These are phyloP conservation scores for Lutraria lutraria DNA, from an alignment of 2,888 invertebrate genomes.

Conservation along the genomic window DNA sequence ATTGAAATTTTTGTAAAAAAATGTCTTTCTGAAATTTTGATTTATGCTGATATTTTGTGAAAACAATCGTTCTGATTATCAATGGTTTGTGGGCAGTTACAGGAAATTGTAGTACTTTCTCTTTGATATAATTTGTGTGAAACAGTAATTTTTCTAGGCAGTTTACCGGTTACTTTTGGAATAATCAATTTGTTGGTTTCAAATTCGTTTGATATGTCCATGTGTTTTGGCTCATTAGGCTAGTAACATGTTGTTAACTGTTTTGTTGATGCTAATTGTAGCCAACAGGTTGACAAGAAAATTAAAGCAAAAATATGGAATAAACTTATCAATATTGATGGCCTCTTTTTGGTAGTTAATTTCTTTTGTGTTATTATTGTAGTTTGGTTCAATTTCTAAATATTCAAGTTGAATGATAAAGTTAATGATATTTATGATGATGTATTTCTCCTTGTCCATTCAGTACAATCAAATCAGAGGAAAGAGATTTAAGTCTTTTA, in stretches of 20 bases:
- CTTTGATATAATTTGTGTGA: not conserved
- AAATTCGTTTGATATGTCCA: not conserved
- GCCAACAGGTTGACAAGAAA: not conserved
- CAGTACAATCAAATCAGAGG: too few species aligned
- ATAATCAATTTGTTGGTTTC: not conserved
- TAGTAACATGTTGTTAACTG: not conserved
- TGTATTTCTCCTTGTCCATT: too few species aligned
- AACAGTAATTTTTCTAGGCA: not conserved
- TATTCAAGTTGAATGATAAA: too few species aligned
- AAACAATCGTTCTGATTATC: too few species aligned
- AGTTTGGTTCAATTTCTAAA: too few species aligned
- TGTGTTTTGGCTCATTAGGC: not conserved
- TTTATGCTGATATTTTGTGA: too few species aligned
- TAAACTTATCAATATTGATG: not conserved
- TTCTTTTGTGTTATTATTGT: too few species aligned
- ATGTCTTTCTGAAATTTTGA: too few species aligned
- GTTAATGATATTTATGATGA: too few species aligned
- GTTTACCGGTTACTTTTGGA: not conserved
- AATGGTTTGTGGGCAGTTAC: not conserved
- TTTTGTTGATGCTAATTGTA: not conserved
- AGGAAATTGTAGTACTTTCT: not conserved
- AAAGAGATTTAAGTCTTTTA: too few species aligned
- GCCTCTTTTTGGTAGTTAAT: not conserved
- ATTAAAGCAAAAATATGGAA: constrained; percentile 10
- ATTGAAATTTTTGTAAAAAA: too few species aligned